Evolutionary conservation across 2,888 invertebrate genomes (phyloP).

Genomic region (Pachliopta kotzebuea): DNA sequence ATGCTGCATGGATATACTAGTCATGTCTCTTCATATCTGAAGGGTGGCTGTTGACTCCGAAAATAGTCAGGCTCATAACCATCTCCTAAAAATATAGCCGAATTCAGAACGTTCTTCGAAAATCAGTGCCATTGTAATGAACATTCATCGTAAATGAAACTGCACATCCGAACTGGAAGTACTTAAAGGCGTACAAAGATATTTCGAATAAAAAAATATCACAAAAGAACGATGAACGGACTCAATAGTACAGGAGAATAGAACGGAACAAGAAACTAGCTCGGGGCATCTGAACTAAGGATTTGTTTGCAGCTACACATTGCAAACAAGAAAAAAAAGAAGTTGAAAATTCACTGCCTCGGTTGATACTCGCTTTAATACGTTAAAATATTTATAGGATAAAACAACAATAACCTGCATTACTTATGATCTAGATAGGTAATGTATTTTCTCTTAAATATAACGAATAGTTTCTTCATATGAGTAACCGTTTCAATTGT

Average conservation of each 20-base stretch:
- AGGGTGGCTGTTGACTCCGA: too few species aligned
- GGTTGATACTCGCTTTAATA: too few species aligned
- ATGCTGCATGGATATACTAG: too few species aligned
- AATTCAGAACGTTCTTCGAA: background rate
- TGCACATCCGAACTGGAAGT: constrained; percentile 10
- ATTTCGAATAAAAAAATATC: background rate
- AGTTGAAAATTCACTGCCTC: background rate
- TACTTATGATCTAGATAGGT: too few species aligned
- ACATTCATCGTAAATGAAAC: constrained; percentile 1
- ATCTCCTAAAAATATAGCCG: background rate
- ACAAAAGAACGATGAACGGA: constrained; percentile 20
- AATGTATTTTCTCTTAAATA: too few species aligned
- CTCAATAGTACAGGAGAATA: constrained; percentile 17
- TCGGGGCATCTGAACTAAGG: constrained; percentile 17
- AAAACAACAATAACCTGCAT: too few species aligned
- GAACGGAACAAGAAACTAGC: constrained; percentile 15
- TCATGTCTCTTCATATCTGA: too few species aligned
- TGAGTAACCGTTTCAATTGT: too few species aligned
- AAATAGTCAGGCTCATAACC: too few species aligned
- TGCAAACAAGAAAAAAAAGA: constrained; percentile 8
- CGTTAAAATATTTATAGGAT: too few species aligned
- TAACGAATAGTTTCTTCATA: too few species aligned
- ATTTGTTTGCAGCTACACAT: constrained; percentile 1
- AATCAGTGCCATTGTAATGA: background rate
- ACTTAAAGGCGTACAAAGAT: constrained; percentile 21